Evolutionary conservation across 92 coral and sea anemone genomes (phyloP).

Genomic region (Parazoanthus darwini): DNA sequence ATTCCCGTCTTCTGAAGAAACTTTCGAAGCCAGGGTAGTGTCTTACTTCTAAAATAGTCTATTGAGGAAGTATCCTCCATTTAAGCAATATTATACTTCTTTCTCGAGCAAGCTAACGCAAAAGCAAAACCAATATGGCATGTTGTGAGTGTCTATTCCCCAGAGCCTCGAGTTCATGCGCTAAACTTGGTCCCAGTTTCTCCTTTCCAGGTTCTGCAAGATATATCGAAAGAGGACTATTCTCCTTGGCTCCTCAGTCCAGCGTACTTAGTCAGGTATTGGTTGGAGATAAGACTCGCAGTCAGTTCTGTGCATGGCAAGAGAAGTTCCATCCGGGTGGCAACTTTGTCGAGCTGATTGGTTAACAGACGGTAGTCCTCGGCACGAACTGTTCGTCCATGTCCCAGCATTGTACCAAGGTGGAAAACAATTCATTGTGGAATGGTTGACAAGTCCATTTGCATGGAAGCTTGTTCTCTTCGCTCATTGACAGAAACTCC

Average conservation of each 20-base stretch:
- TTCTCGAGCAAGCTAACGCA: too few species aligned
- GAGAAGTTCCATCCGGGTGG: slow-evolving; percentile 44
- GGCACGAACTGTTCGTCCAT: slow-evolving; percentile 36
- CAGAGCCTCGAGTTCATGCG: too few species aligned
- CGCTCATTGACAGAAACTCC: slow-evolving; percentile 44
- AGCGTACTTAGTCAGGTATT: slow-evolving; percentile 55
- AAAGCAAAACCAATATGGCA: too few species aligned
- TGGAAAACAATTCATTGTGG: neutral
- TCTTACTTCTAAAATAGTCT: too few species aligned
- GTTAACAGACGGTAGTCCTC: slow-evolving; percentile 40
- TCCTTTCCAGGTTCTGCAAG: too few species aligned
- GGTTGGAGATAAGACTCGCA: slow-evolving; percentile 41
- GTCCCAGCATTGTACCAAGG: slow-evolving; percentile 47
- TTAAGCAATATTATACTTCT: too few species aligned
- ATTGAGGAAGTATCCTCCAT: too few species aligned
- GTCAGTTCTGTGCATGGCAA: slow-evolving; percentile 29
- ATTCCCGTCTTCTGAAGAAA: too few species aligned
- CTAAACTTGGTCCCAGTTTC: too few species aligned
- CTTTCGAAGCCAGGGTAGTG: too few species aligned
- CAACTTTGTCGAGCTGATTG: slow-evolving; percentile 17
- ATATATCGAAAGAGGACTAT: too few species aligned
- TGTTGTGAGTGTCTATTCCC: too few species aligned
- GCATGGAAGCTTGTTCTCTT: slow-evolving; percentile 55
- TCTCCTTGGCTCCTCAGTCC: slow-evolving; percentile 51
- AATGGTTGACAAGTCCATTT: neutral